Conservation (phyloP, 1,140 invertebrate genomes). For the Drosophila ohnishii region DNA sequence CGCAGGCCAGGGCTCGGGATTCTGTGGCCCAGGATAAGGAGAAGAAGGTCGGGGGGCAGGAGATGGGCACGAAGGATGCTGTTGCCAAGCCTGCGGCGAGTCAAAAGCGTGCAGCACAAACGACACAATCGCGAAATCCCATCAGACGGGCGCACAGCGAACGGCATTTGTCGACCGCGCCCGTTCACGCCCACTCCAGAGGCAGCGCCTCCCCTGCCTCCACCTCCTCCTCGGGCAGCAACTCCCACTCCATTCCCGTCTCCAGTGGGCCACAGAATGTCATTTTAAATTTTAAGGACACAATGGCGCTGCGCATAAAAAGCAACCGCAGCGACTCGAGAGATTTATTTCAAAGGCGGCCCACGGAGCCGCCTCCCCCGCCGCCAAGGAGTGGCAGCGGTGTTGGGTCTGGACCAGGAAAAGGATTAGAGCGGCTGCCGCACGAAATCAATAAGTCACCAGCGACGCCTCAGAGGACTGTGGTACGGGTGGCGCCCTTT, state of each 20-base stretch:
- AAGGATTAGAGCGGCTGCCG: slow-evolving; percentile 61
- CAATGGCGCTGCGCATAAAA: slow-evolving; percentile 90
- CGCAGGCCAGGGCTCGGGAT: slow-evolving; percentile 12
- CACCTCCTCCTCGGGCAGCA: slow-evolving; percentile 10
- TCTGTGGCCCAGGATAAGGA: slow-evolving; percentile 18
- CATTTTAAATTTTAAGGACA: slow-evolving; percentile 87
- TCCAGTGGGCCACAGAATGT: slow-evolving; percentile 66
- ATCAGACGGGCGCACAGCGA: slow-evolving; percentile 82
- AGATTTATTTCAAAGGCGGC: slow-evolving; percentile 84
- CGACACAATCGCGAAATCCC: slow-evolving; percentile 83
- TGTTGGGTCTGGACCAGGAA: slow-evolving; percentile 26
- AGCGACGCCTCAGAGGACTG: slow-evolving; percentile 55
- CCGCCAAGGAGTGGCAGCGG: slow-evolving; percentile 56
- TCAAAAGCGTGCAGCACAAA: slow-evolving; percentile 77
- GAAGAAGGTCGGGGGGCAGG: slow-evolving; percentile 19
- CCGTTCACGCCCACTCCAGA: slow-evolving; percentile 22
- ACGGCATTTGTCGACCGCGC: slow-evolving; percentile 73
- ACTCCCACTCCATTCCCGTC: slow-evolving; percentile 28
- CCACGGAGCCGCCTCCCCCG: slow-evolving; percentile 83
- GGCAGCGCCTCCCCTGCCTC: not conserved
- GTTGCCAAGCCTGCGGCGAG: slow-evolving; percentile 67
- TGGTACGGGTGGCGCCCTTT: slow-evolving; percentile 79
- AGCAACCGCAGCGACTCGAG: slow-evolving; percentile 85
- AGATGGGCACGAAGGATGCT: slow-evolving; percentile 30
- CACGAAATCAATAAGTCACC: slow-evolving; percentile 62